Evolutionary conservation across 64 coral and sea anemone genomes (phyloP).

Genomic region (Hydrozoanthus tunicans): DNA sequence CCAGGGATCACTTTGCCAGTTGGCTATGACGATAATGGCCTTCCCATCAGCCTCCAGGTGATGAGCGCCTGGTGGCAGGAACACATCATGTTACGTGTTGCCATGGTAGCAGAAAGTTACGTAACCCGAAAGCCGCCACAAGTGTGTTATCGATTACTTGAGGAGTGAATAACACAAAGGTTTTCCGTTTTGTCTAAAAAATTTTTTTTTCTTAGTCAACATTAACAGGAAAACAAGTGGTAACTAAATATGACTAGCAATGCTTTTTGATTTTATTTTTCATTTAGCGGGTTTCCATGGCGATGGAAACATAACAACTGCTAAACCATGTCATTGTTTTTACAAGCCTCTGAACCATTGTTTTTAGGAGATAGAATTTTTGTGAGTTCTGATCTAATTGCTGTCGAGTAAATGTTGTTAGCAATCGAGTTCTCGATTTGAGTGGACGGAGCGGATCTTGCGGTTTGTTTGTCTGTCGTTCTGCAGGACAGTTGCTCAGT

Average conservation of each 20-base stretch:
- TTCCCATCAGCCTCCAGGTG: slow-evolving; percentile 89
- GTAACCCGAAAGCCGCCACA: slow-evolving; percentile 59
- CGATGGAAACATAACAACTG: too few species aligned
- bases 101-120: slow-evolving; percentile 71
- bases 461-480: too few species aligned
- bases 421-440: too few species aligned
- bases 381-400: slow-evolving; percentile 6
- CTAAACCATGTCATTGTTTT: background rate
- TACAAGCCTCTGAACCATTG: background rate
- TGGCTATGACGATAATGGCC: slow-evolving; percentile 82
- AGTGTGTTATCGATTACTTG: slow-evolving; percentile 73
- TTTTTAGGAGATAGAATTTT: background rate
- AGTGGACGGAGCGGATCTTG: too few species aligned
- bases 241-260: too few species aligned
- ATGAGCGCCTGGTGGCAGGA: slow-evolving; percentile 98
- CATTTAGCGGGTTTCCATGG: too few species aligned
- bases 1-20: slow-evolving; percentile 87
- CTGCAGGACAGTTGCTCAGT: too few species aligned
- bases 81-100: slow-evolving; percentile 88
- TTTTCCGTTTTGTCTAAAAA: too few species aligned
- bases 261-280: too few species aligned
- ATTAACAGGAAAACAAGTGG: too few species aligned
- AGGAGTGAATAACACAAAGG: background rate
- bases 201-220: too few species aligned
- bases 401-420: too few species aligned